Evolutionary conservation across 1,140 invertebrate species (phyloP), one percentile per base, ranked within the genome.

Genomic region (Diorhabda carinulata): DNA sequence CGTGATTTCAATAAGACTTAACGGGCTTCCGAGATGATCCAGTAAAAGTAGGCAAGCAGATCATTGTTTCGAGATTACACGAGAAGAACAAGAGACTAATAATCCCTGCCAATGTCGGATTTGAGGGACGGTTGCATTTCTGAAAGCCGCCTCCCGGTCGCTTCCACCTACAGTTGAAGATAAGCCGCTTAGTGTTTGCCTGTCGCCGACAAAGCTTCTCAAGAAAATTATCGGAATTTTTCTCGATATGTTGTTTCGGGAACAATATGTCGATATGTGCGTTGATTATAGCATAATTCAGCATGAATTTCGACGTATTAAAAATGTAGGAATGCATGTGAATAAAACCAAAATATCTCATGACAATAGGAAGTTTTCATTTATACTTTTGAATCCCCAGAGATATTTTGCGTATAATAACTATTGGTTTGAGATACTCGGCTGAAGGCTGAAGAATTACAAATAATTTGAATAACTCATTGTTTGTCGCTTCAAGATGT

Each of bases 51-150:
- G 58, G 58, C 58, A 60, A 60, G 10, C 58, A 60, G 58, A 60
- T 60, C 58, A 60, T 60, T 60, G 58, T 60, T 60, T 5, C 41
- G 10, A 60, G 58, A 60, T 60, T 60, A 60, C 58, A 42, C 5
- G 10, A 60, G 10, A 60, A 60, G 58, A 60, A 60, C 58, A 60
- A 42, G 58, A 60, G 58, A 60, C 58, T 60, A 60, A 60, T 60
- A 60, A 60, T 60, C 58, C 58, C 58, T 60, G 58, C 10, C 58
- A 42, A 60, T 60, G 58, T 60, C 58, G 58, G 58, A 60, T 60
- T 60, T 60, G 58, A 60, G 58, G 58, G 41, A 60, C n/a, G 10
- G 58, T 5, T 42, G 58, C 58, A 42, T 60, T 60, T 60, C 58
- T 60, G 58, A 10, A 10, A 10, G 58, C 58, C 58, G 58, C 58